Conservation (phyloP, 2,113 vertebrate species). For the Chaetops frenatus region DNA sequence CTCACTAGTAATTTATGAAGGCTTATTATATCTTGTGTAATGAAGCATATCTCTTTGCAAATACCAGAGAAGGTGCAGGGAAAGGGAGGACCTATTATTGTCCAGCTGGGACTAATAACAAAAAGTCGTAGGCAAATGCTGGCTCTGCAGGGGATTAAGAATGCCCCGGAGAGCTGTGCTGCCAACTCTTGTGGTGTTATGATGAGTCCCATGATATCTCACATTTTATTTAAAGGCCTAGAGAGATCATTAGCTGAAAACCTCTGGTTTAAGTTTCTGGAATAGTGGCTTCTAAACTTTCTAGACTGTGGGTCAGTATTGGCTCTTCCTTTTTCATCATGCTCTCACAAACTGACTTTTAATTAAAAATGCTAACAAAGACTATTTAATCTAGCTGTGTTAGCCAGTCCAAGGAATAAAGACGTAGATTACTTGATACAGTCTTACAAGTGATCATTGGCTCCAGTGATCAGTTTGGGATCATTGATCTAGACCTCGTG, state of each 20-base stretch:
- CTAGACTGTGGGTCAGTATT: not conserved
- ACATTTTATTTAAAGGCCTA: not conserved
- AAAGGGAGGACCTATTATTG: not conserved
- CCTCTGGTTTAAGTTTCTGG: not conserved
- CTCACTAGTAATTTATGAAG: conserved; percentile 10
- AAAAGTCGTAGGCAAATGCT: not conserved
- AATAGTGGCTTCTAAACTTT: not conserved
- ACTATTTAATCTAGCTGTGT: not conserved
- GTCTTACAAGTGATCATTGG: not conserved
- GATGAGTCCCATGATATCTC: not conserved
- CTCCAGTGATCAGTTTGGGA: not conserved
- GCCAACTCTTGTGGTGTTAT: not conserved
- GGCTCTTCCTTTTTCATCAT: not conserved
- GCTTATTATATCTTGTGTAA: conserved; percentile 6
- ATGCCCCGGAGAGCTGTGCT: not conserved
- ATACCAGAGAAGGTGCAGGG: not conserved
- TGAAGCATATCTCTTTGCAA: not conserved
- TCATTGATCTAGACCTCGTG: not conserved
- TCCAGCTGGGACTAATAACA: not conserved
- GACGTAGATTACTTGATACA: not conserved
- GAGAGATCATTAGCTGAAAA: not conserved
- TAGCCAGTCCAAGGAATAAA: not conserved
- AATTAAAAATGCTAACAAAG: not conserved
- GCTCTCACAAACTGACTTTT: not conserved
- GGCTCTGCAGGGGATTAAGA: not conserved